Percentiles rank a stretch among this genome's conserved stretches.
Conservation (phyloP, 1,140 invertebrate species). For the Brachionus asplanchnoidis region DNA sequence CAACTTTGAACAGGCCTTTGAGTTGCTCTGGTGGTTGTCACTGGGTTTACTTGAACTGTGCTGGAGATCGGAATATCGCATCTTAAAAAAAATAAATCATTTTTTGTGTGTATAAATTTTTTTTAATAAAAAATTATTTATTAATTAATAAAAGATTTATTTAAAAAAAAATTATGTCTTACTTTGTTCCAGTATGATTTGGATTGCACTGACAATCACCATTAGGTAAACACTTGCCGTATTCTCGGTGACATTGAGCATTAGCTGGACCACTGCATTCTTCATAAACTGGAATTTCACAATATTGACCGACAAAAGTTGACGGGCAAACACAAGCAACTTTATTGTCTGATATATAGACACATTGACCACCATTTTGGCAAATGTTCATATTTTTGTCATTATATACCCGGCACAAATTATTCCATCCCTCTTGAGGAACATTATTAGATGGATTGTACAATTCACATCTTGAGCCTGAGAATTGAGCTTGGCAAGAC, state of each 20-base stretch:
- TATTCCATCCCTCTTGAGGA: conserved; percentile 37
- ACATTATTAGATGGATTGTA: background rate
- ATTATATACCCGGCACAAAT: conserved; percentile 37
- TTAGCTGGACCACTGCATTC: conserved; percentile 7
- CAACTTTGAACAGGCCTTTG: background rate
- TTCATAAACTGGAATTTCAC: conserved; percentile 36
- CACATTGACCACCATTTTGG: conserved; percentile 41
- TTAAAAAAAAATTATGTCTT: background rate
- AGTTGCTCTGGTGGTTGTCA: background rate
- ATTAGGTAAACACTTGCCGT: background rate
- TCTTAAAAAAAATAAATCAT: background rate
- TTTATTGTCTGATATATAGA: conserved; percentile 24
- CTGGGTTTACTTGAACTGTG: background rate
- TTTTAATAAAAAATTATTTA: background rate
- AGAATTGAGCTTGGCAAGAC: conserved; percentile 40
- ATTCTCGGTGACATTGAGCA: conserved; percentile 31
- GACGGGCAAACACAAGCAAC: conserved; percentile 41
- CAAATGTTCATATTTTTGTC: conserved; percentile 41
- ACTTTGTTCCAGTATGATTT: conserved; percentile 19
- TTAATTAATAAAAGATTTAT: background rate
- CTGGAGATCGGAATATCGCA: background rate
- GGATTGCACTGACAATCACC: conserved; percentile 18
- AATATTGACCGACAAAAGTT: conserved; percentile 32
- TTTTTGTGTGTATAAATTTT: background rate
- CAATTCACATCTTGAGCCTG: conserved; percentile 30